phyloP scores from a whole-genome alignment of 2,113 vertebrate species.

The Archocentrus centrarchus region DNA sequence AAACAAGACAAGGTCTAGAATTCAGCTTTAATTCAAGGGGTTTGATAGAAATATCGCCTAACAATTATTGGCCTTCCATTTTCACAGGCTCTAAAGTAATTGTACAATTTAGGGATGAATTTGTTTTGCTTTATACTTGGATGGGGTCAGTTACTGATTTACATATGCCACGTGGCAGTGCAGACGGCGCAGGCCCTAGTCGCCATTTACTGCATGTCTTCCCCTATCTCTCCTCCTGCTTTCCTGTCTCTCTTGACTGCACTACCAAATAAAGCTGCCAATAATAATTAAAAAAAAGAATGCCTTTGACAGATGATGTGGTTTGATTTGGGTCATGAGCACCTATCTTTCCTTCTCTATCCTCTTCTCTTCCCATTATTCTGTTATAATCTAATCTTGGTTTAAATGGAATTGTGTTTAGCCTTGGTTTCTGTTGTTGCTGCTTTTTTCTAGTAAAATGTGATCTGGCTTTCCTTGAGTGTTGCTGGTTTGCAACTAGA shows the following conservation, averaged over 20 bases:
- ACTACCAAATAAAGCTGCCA: too few species aligned
- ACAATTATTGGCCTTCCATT: too few species aligned
- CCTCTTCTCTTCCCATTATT: background rate
- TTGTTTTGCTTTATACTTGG: background rate
- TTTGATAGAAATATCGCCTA: background rate
- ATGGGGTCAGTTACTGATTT: background rate
- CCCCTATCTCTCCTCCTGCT: too few species aligned
- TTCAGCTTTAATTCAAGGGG: background rate
- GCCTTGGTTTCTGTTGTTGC: background rate
- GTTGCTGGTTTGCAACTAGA: background rate
- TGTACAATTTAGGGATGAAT: background rate
- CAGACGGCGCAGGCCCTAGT: too few species aligned
- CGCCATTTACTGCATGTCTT: too few species aligned
- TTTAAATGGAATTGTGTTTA: background rate
- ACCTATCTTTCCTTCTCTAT: background rate
- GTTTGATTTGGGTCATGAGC: background rate
- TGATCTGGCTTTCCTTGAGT: background rate
- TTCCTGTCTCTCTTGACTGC: too few species aligned
- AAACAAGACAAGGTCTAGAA: background rate
- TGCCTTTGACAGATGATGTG: background rate
- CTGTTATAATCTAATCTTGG: background rate
- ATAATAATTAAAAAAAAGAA: too few species aligned
- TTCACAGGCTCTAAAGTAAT: background rate
- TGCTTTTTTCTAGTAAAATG: background rate
- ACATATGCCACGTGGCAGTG: too few species aligned